Percentiles rank a stretch among this genome's conserved stretches.
These are phyloP conservation scores for Rhodophaea formosa DNA, from an alignment of 2,888 invertebrate genomes.

Conservation along the genomic window DNA sequence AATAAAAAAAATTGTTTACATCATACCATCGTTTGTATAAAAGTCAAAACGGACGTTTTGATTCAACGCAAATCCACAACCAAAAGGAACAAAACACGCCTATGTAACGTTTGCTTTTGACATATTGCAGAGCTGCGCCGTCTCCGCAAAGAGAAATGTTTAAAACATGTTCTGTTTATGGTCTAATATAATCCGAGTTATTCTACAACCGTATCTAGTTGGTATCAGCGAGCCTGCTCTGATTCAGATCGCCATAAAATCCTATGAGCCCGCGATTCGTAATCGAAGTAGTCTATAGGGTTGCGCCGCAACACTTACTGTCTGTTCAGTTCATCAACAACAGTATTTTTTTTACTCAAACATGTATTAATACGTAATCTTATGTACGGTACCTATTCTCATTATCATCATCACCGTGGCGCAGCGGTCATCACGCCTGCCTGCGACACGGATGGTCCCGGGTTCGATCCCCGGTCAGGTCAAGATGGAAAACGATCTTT, in stretches of 20 bases:
- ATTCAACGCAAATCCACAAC: background rate
- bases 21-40: too few relatives aligned
- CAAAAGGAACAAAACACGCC: background rate
- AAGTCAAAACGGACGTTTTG: background rate
- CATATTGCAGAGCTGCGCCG: background rate
- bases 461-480: too few relatives aligned
- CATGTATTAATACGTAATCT: too few relatives aligned
- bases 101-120: background rate
- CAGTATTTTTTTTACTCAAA: too few relatives aligned
- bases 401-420: too few relatives aligned
- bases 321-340: too few relatives aligned
- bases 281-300: background rate
- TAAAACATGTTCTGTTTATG: slow-evolving; percentile 5
- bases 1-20: too few relatives aligned
- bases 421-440: too few relatives aligned
- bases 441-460: too few relatives aligned
- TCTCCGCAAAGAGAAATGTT: background rate
- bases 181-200: slow-evolving; percentile 4
- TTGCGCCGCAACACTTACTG: background rate
- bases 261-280: background rate
- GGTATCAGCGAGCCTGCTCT: background rate
- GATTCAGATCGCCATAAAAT: background rate
- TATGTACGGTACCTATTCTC: too few relatives aligned
- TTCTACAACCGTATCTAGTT: slow-evolving; percentile 3
- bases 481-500: too few relatives aligned